Conservation (phyloP, 2,888 invertebrate genomes). For the Diploptera punctata region DNA sequence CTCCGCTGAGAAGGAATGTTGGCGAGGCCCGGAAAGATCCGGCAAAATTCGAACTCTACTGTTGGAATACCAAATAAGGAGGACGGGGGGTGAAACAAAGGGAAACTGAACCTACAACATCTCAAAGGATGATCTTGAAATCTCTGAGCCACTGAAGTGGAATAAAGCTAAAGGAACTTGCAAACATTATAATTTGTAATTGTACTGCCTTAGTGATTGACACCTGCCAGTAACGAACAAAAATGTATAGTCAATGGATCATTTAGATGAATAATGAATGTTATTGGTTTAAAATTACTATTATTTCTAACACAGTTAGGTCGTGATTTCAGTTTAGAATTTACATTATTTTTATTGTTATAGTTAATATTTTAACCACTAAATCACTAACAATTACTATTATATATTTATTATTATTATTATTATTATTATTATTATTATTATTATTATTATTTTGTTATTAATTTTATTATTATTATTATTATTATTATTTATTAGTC, state of each 20-base stretch:
- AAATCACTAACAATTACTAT: not conserved
- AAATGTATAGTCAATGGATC: no score
- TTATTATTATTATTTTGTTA: no score
- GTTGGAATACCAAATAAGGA: slow-evolving; percentile 37
- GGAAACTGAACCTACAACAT: no score
- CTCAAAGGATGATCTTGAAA: no score
- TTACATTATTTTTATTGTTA: slow-evolving; percentile 6
- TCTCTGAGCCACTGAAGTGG: no score
- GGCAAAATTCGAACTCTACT: slow-evolving; percentile 35
- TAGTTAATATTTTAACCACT: not conserved
- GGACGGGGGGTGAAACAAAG: slow-evolving; percentile 2
- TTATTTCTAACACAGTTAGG: not conserved
- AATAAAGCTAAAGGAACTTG: no score
- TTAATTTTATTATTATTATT: not conserved
- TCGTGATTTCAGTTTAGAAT: not conserved
- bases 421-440: slow-evolving; percentile 10
- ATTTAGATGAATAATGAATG: no score
- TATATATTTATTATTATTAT: slow-evolving; percentile 7
- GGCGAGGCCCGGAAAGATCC: slow-evolving; percentile 28
- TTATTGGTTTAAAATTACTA: not conserved
- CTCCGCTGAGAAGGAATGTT: slow-evolving; percentile 10
- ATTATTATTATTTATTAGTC: no score
- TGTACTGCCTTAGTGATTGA: no score
- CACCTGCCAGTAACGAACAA: no score
- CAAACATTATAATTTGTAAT: no score